Base-by-base conservation (phyloP, 2,113 vertebrate genomes). In the Oostethus manadensis region DNA sequence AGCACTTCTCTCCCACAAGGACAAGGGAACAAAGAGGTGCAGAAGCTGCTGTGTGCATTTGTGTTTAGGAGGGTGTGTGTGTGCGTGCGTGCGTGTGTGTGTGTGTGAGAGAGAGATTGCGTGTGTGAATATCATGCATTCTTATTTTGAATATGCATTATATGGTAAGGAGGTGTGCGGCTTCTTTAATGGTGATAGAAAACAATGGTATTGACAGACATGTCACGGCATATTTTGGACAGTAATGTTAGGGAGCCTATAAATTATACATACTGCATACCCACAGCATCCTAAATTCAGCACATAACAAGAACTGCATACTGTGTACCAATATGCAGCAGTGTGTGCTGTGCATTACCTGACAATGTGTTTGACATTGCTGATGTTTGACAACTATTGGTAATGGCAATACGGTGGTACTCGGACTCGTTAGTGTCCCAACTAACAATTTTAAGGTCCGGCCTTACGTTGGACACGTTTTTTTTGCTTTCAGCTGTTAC, bases 1-100 rank as follows among this genome's bases (percentile, higher is more conserved):
- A 86, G 84, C 74, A 21, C 55, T 64, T 72, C 72, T 73, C 83
- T 80, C 71, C 61, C 80, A 84, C 86, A 88, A 86, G 83, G 85
- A 88, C 84, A 74, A 82, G 79, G 76, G 80, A 83, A 86, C 84
- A 84, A 86, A 86, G 86, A 86, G 79, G 81, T 79, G 74, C 74
- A 77, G 72, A 74, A 78, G 71, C 81, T 65, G 57, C 61, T 66
- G 51, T 76, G 51, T 66, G 61, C 63, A 59, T 66, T 21, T 66
- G 17, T 63, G 68, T 38, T 60, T 62, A 13, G 58, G 33, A 17
- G 11, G 43, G 44, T 51, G 18, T 51, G 26, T 57, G 40, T 46
- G 51, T 23, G 56, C 35, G 35, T 29, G 35, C 46, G 49, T 54
- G 44, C 42, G 35, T 46, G 47, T 55, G 51, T 59, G 55, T 60